A percentile compares a stretch with the other conserved stretches of the same genome.
phyloP scores from a whole-genome alignment of 2,888 invertebrate genomes.

The Hyposoter dolosus region DNA sequence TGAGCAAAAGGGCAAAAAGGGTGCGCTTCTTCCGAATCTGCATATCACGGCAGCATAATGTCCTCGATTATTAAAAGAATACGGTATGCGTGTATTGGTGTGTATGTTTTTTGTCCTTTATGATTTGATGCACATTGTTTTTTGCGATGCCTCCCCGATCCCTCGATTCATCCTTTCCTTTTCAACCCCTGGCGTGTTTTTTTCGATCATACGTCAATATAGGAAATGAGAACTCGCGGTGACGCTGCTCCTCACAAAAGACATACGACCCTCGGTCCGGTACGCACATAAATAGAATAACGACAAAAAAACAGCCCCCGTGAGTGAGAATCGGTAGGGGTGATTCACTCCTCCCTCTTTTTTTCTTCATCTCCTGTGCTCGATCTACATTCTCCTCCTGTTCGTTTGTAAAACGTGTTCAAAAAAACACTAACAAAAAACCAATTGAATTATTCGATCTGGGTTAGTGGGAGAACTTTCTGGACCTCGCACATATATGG shows the following conservation, averaged over 20 bases:
- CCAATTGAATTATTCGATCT: slow-evolving; percentile 44
- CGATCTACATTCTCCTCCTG: slow-evolving; percentile 31
- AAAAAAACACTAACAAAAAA: slow-evolving; percentile 50
- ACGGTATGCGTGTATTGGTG: slow-evolving; percentile 68
- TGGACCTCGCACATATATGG: not conserved
- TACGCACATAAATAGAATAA: slow-evolving; percentile 49
- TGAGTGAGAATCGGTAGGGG: slow-evolving; percentile 64
- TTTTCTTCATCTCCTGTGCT: slow-evolving; percentile 35
- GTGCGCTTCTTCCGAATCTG: slow-evolving; percentile 74
- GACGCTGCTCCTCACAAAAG: slow-evolving; percentile 61
- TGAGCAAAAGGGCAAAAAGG: slow-evolving; percentile 44
- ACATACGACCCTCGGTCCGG: slow-evolving; percentile 57
- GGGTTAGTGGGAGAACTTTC: not conserved
- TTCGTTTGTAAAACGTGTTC: slow-evolving; percentile 41
- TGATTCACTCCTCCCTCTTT: slow-evolving; percentile 42
- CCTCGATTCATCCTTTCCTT: slow-evolving; percentile 54
- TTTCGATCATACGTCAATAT: slow-evolving; percentile 52
- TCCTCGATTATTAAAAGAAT: slow-evolving; percentile 81
- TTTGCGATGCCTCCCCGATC: slow-evolving; percentile 62
- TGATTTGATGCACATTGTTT: slow-evolving; percentile 62
- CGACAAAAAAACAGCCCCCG: slow-evolving; percentile 52
- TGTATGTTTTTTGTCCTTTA: slow-evolving; percentile 71
- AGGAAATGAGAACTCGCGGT: slow-evolving; percentile 40
- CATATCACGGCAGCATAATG: slow-evolving; percentile 80
- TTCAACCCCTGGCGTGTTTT: slow-evolving; percentile 49